These are phyloP conservation scores for Urocolius indicus DNA, from an alignment of 2,113 vertebrate species.

Conservation along the genomic window DNA sequence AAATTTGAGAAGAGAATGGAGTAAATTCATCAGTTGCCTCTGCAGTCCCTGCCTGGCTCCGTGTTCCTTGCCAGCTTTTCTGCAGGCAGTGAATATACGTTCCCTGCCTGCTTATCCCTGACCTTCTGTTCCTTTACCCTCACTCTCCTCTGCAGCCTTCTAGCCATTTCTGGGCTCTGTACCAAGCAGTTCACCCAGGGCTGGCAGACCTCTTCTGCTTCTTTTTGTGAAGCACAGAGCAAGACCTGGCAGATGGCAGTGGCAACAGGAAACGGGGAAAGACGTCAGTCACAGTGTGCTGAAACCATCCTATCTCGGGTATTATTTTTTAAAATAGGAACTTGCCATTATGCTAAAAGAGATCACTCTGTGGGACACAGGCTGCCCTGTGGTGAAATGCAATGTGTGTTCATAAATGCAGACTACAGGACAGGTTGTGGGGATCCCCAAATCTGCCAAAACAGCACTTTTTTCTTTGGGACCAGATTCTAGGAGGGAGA, in stretches of 20 bases:
- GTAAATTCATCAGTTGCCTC: not conserved
- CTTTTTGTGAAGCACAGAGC: not conserved
- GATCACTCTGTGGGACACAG: not conserved
- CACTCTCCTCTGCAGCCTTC: not conserved
- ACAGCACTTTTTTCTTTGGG: not conserved
- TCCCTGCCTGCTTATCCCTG: not conserved
- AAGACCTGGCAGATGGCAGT: constrained; percentile 35
- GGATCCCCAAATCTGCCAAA: not conserved
- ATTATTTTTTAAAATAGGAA: constrained; percentile 33
- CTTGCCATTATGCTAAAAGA: not conserved
- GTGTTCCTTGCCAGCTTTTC: not conserved
- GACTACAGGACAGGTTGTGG: not conserved
- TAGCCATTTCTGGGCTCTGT: not conserved
- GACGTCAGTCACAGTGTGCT: not conserved
- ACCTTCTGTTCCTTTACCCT: not conserved
- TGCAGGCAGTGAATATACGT: not conserved
- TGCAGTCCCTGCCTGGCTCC: accelerated
- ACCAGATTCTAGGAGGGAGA: not conserved
- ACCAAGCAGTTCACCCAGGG: not conserved
- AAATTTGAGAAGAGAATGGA: not conserved
- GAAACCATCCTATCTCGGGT: not conserved
- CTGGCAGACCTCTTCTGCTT: not conserved
- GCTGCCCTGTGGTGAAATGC: not conserved
- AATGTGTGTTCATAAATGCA: not conserved
- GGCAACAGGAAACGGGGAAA: not conserved